phyloP scores from a whole-genome alignment of 2,888 invertebrate species.

The Entomobrya proxima region DNA sequence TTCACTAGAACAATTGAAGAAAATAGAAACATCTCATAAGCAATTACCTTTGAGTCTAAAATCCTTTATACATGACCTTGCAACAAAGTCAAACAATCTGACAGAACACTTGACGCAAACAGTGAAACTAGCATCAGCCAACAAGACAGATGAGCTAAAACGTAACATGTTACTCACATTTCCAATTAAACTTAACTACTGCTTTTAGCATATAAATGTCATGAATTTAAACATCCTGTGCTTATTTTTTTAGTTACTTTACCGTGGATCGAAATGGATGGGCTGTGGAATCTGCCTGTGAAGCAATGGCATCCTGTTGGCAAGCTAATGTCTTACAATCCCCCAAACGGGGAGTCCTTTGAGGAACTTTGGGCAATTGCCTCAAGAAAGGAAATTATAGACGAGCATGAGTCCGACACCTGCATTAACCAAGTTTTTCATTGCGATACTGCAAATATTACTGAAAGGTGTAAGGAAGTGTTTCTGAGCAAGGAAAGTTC shows the following conservation, averaged over 20 bases:
- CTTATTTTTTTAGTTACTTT: conserved; percentile 51
- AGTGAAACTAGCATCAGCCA: not conserved
- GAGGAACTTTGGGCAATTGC: conserved; percentile 46
- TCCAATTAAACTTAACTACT: not conserved
- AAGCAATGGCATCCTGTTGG: conserved; percentile 59
- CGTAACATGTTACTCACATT: not conserved
- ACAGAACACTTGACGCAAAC: not conserved
- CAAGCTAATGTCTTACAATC: conserved; percentile 32
- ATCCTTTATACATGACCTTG: conserved; percentile 2
- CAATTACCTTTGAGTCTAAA: not conserved
- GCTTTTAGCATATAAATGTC: not conserved
- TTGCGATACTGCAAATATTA: conserved; percentile 53
- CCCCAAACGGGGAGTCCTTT: conserved; percentile 4
- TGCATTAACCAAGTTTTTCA: conserved; percentile 71
- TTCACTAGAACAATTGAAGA: conserved; percentile 14
- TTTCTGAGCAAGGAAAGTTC: conserved; percentile 65
- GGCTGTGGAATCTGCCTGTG: conserved; percentile 68
- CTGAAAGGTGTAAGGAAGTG: conserved; percentile 56
- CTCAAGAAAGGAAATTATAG: conserved; percentile 59
- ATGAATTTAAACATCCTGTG: not conserved
- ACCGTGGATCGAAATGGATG: conserved; percentile 66
- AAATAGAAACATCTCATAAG: not conserved
- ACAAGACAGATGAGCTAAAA: not conserved
- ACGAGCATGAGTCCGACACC: conserved; percentile 67
- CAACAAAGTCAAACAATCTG: not conserved